These are phyloP conservation scores for Maniola jurtina DNA, from an alignment of 1,140 invertebrate genomes.

Conservation along the genomic window DNA sequence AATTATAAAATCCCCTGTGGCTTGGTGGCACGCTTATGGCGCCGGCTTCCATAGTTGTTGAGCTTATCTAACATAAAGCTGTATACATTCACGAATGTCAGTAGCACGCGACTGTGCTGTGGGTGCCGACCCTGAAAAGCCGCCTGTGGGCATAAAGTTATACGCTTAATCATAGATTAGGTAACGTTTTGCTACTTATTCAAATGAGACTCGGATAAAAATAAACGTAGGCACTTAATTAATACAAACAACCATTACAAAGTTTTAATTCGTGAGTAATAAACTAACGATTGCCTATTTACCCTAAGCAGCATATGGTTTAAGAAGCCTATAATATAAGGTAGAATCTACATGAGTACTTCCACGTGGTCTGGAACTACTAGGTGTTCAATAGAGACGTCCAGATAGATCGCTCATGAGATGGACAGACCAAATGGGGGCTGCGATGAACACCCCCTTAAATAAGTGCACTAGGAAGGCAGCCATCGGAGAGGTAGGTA, in stretches of 20 bases:
- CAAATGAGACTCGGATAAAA: slow-evolving; percentile 3
- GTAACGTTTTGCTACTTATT: slow-evolving; percentile 13
- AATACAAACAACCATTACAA: slow-evolving; percentile 2
- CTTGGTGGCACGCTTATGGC: background rate
- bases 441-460: too few relatives aligned
- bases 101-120: slow-evolving; percentile 15
- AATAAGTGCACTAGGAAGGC: too few relatives aligned
- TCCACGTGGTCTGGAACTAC: too few relatives aligned
- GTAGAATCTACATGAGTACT: too few relatives aligned
- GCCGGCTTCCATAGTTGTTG: background rate
- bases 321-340: too few relatives aligned
- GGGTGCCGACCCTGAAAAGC: slow-evolving; percentile 39
- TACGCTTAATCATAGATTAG: slow-evolving; percentile 12
- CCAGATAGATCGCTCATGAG: too few relatives aligned
- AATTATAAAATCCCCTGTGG: too few relatives aligned
- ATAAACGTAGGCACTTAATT: slow-evolving; percentile 1
- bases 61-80: background rate
- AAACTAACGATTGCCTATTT: background rate
- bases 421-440: too few relatives aligned
- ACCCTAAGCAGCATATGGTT: background rate
- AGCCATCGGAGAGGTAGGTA: too few relatives aligned
- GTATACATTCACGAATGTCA: slow-evolving; percentile 3
- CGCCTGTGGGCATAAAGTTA: slow-evolving; percentile 26
- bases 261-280: background rate
- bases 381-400: too few relatives aligned